Evolutionary conservation across 2,888 invertebrate species (phyloP), one percentile per base, ranked within the genome.

Genomic region (Sussaba pulchella): DNA sequence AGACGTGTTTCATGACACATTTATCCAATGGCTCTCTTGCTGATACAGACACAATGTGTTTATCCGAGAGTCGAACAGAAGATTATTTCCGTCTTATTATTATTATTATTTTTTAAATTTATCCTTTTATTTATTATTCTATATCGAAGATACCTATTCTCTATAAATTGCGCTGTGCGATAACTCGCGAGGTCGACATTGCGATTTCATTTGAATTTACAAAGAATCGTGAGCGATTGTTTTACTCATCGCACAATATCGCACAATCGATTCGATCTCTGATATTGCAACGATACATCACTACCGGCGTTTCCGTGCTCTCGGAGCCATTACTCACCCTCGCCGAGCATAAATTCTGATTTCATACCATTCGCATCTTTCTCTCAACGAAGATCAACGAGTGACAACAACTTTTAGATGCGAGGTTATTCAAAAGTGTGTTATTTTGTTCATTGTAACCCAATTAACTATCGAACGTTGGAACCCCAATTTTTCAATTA

Each of bases 281-380:
- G 64, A 57, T 66, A 41, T 47, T 54, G 50, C 54, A 12, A 43
- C 50, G 21, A 63, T 66, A 57, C 57, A 54, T 73, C 73, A 57
- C 43, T 47, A 54, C 57, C 36, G 10, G 31, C 9, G 10, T 64
- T 66, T 64, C 64, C 52, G 24, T 26, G 12, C 8, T 4, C 14
- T 14, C 21, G n/a, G 19, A 36, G 52, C 14, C 50, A 61, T 76
- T 50, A 69, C 14, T 73, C 45, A 66, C 43, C 8, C 47, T 9
- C 12, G 10, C 4, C 10, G 24, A 45, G 14, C 45, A 36, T 45
- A 45, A 36, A 54, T 31, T 64, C 45, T 9, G n/a, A 26, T 6
- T 63, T 26, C 21, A n/a, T 50, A 50, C 24, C 45, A 61, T 63
- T 36, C 41, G 26, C 10, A 2, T 72, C n/a, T 66, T 43, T 54